Percentiles rank a stretch among this genome's conserved stretches.
These are phyloP conservation scores for Pocillopora verrucosa DNA, from an alignment of 64 coral and sea anemone species.

Conservation along the genomic window DNA sequence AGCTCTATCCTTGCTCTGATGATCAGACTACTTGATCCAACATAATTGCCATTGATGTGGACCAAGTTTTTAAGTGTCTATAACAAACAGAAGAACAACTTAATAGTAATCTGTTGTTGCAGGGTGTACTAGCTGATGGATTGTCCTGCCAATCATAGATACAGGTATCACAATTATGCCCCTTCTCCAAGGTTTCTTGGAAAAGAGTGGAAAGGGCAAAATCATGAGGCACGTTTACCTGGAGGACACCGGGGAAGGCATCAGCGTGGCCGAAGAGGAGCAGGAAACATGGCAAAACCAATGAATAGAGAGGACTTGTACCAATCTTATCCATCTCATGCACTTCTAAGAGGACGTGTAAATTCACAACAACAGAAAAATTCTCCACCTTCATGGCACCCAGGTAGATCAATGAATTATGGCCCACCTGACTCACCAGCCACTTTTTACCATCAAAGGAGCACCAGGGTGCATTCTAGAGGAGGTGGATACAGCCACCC, in stretches of 20 bases:
- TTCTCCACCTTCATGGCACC: neutral
- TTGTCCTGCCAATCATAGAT: constrained; percentile 9
- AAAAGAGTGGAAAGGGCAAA: neutral
- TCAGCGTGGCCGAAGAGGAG: neutral
- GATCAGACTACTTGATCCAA: too few species aligned
- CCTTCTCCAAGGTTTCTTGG: neutral
- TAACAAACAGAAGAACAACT: neutral
- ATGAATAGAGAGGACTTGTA: neutral
- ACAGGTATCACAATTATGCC: neutral
- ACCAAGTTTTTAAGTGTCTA: too few species aligned
- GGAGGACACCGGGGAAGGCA: neutral
- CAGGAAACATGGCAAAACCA: neutral
- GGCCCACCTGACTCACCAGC: constrained; percentile 9
- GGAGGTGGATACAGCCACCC: neutral
- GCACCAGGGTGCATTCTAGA: constrained; percentile 22
- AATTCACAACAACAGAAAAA: constrained; percentile 1
- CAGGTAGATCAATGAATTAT: constrained; percentile 41
- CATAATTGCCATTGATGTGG: too few species aligned
- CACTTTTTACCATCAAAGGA: constrained; percentile 11
- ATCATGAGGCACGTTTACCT: neutral
- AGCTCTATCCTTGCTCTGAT: too few species aligned
- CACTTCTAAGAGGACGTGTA: neutral
- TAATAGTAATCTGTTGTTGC: neutral
- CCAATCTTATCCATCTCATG: neutral
- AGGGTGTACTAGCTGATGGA: constrained; percentile 16